Base-by-base conservation (phyloP, 2,113 vertebrate genomes). In the Sisor rabdophorus region DNA sequence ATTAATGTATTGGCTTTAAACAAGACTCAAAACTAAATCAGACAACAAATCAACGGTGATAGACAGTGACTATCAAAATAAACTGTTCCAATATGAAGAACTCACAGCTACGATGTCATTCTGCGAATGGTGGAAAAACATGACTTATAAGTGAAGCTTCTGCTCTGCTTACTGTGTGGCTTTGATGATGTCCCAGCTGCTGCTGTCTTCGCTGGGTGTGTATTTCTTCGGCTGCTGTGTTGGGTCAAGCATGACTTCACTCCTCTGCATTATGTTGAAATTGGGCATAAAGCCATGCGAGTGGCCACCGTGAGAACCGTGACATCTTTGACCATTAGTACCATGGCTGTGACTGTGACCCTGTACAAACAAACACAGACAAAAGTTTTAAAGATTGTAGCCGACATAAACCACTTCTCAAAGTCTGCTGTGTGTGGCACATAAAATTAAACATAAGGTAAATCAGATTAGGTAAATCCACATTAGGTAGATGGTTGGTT, bases 181-280 rank as follows among this genome's bases (percentile, higher is more conserved):
- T 86, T 95, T 96, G 16, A 98, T 88, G 4, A 98, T 98, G 86
- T 97, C 96, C 89, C 93, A 98, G 78, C 89, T 95, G 87, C 91
- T 89, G 77, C 92, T 92, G 80, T 98, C 95, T 28, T 95, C 95
- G 80, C 88, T 78, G 55, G 88, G 75, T 0, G 92, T 89, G n/a
- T 90, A 80, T 0, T 88, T 89, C 79, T 91, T 92, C 0, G 91
- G 87, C 11, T 91, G 89, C 85, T 91, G 89, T 0, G 82, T 87
- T 12, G 90, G 79, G 13, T 88, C 92, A 79, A 90, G 72, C 30
- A 67, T 82, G 82, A 1, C 79, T 1, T 91, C 89, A 0, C 54
- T 13, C 65, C 30, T 73, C n/a, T 85, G 86, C 10, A 82, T 61
- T 10, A 89, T 84, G 70, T 86, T 87, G 50, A 89, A 87, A 4